These are phyloP conservation scores for Ceratoteleas bidentatus DNA, from an alignment of 1,140 invertebrate genomes.

Conservation along the genomic window DNA sequence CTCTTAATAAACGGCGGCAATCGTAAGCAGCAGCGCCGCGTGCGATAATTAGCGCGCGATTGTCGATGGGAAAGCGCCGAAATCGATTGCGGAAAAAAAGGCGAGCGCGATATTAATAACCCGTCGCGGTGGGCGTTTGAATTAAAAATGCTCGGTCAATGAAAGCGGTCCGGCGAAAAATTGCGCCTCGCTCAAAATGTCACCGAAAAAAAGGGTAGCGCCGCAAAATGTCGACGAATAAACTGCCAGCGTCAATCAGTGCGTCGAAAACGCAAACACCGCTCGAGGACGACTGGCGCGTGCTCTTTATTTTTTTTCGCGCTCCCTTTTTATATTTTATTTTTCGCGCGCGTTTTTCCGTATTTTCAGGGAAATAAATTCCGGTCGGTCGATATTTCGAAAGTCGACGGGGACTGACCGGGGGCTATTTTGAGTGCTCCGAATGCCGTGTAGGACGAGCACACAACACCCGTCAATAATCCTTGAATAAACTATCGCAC, in stretches of 20 bases:
- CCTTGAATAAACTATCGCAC: constrained; percentile 81
- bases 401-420: constrained; percentile 74
- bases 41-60: neutral
- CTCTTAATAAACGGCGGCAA: constrained; percentile 7
- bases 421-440: constrained; percentile 78
- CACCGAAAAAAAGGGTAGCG: constrained; percentile 55
- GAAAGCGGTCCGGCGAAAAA: constrained; percentile 44
- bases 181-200: constrained; percentile 54
- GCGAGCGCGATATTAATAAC: constrained; percentile 30
- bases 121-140: constrained; percentile 30
- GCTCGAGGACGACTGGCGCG: constrained; percentile 9
- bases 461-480: constrained; percentile 80
- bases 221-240: constrained; percentile 53
- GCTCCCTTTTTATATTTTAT: constrained; percentile 9
- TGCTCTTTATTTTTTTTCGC: constrained; percentile 24
- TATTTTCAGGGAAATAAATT: constrained; percentile 71
- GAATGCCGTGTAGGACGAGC: constrained; percentile 71
- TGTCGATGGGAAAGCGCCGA: neutral
- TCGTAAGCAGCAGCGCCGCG: neutral
- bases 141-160: constrained; percentile 51
- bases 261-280: constrained; percentile 50
- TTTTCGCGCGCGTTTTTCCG: constrained; percentile 43
- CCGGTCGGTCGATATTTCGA: constrained; percentile 76
- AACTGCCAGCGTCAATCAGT: constrained; percentile 61
- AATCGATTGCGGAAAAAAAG: constrained; percentile 8